phyloP scores from a whole-genome alignment of 2,797 vertebrate species.

The Harpagifer antarcticus region DNA sequence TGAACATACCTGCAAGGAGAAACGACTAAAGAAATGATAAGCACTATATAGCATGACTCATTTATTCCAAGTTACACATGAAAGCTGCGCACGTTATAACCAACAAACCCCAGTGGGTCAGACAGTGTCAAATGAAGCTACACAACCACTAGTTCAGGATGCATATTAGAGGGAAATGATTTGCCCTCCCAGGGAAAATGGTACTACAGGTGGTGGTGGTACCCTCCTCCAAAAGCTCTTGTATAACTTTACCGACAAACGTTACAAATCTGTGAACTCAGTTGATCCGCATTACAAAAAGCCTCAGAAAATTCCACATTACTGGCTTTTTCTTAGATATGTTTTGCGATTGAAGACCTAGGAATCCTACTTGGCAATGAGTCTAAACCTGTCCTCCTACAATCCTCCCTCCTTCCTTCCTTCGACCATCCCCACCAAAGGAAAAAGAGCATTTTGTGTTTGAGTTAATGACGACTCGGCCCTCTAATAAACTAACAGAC shows the following conservation, averaged over 20 bases:
- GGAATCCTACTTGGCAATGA: neutral
- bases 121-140: constrained; percentile 2
- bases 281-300: neutral
- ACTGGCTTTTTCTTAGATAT: neutral
- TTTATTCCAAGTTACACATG: constrained; percentile 16
- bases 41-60: neutral
- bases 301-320: no score
- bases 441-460: neutral
- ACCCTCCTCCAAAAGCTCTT: neutral
- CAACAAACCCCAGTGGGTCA: constrained; percentile 13
- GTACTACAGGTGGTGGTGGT: neutral
- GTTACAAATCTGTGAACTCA: neutral
- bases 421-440: neutral
- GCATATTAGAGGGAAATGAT: constrained; percentile 19
- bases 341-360: neutral
- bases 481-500: neutral
- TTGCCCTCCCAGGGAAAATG: neutral
- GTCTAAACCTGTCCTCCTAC: neutral
- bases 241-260: neutral
- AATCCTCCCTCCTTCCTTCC: neutral
- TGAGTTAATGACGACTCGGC: neutral
- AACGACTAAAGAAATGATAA: neutral
- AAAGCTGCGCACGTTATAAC: constrained; percentile 10
- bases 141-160: constrained; percentile 23
- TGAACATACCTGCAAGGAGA: neutral